phyloP scores from a whole-genome alignment of 2,113 vertebrate genomes.

The Brienomyrus longianalis region DNA sequence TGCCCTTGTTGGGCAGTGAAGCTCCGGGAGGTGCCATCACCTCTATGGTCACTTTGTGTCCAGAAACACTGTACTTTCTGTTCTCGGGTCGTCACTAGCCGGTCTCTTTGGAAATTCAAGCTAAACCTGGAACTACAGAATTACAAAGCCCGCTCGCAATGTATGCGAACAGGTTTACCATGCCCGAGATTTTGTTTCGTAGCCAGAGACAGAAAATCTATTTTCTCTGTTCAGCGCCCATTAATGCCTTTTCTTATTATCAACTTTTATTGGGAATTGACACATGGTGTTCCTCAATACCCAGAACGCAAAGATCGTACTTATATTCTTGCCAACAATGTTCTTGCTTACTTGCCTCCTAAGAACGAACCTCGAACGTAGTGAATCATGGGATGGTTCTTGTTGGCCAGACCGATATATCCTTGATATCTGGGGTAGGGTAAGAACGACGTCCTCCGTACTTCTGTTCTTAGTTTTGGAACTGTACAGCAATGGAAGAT shows the following conservation, averaged over 20 bases:
- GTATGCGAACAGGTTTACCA: neutral
- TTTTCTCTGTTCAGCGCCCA: neutral
- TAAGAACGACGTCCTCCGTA: neutral
- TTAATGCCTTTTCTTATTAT: neutral
- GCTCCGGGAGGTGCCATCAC: slow-evolving; percentile 12
- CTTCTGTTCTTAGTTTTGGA: neutral
- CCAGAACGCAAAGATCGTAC: neutral
- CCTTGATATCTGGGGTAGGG: neutral
- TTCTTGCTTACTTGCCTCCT: neutral
- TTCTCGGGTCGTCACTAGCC: slow-evolving; percentile 46
- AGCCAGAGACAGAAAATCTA: neutral
- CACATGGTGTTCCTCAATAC: neutral
- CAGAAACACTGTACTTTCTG: slow-evolving; percentile 55
- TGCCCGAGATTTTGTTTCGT: neutral
- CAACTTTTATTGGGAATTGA: neutral
- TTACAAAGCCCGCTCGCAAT: neutral
- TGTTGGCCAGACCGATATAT: neutral
- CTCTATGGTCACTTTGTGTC: slow-evolving; percentile 42
- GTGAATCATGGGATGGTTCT: neutral
- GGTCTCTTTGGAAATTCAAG: slow-evolving; percentile 45
- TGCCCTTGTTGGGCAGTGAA: neutral
- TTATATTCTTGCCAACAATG: neutral
- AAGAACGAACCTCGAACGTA: neutral
- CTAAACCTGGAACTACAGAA: slow-evolving; percentile 9
- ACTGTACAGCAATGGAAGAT: neutral